These are phyloP conservation scores for Poeciliopsis occidentalis DNA, from an alignment of 2,113 vertebrate species.

Conservation along the genomic window DNA sequence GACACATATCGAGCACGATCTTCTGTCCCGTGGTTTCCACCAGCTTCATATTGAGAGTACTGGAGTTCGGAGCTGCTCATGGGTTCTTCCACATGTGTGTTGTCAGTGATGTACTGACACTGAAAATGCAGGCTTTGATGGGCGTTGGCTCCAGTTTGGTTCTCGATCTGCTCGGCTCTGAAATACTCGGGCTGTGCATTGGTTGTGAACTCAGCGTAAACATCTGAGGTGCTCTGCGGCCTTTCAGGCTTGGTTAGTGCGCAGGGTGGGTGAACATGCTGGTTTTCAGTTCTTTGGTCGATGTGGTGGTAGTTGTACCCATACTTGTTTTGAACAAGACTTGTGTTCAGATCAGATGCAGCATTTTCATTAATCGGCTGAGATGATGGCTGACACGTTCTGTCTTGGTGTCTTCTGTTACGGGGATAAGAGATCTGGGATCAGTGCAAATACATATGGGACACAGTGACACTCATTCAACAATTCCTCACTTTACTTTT, in stretches of 20 bases:
- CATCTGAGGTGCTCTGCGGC: constrained; percentile 32
- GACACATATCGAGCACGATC: constrained; percentile 61
- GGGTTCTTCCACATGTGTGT: constrained; percentile 13
- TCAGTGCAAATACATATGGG: constrained; percentile 6
- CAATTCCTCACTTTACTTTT: neutral
- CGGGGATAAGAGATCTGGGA: neutral
- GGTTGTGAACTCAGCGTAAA: constrained; percentile 67
- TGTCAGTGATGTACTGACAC: constrained; percentile 29
- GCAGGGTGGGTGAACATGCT: constrained; percentile 15
- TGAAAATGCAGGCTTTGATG: constrained; percentile 23
- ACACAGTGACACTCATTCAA: constrained; percentile 3
- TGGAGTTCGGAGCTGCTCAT: constrained; percentile 27
- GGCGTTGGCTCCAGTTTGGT: constrained; percentile 6
- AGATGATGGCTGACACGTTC: constrained; percentile 15
- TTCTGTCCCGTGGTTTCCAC: constrained; percentile 40
- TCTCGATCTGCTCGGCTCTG: constrained; percentile 25
- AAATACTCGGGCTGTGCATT: constrained; percentile 24
- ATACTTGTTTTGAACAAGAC: constrained; percentile 60
- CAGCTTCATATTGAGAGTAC: constrained; percentile 35
- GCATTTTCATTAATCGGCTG: constrained; percentile 30
- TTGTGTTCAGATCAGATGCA: constrained; percentile 38
- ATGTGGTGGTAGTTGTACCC: constrained; percentile 75
- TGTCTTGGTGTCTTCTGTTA: constrained; percentile 46
- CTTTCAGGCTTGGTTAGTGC: constrained; percentile 22
- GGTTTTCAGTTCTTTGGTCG: constrained; percentile 75